A percentile compares a stretch with the other conserved stretches of the same genome.
Evolutionary conservation across 2,888 invertebrate species (phyloP).

Genomic region (Caprella mutica): DNA sequence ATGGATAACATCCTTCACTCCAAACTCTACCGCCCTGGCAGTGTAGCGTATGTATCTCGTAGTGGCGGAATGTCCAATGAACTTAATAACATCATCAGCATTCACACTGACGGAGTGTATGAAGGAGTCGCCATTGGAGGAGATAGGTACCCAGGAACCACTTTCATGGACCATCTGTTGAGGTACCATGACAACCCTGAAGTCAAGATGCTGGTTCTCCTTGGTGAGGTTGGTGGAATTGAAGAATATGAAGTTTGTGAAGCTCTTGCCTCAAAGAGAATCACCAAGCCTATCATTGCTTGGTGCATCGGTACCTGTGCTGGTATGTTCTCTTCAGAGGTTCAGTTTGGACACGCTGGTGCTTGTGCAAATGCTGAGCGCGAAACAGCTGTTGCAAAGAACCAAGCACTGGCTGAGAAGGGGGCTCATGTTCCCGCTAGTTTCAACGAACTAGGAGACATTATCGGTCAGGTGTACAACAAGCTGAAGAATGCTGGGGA

Average conservation of each 20-base stretch:
- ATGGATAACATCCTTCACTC: slow-evolving; percentile 97
- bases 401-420: slow-evolving; percentile 62
- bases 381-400: slow-evolving; percentile 90
- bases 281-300: slow-evolving; percentile 89
- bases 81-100: slow-evolving; percentile 91
- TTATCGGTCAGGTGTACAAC: slow-evolving; percentile 42
- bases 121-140: slow-evolving; percentile 98
- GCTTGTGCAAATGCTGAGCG: slow-evolving; percentile 87
- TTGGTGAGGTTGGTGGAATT: slow-evolving; percentile 97
- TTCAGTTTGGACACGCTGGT: slow-evolving; percentile 99
- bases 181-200: slow-evolving; percentile 57
- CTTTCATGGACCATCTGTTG: slow-evolving; percentile 92
- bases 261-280: slow-evolving; percentile 63
- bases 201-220: slow-evolving; percentile 79
- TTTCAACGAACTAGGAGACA: slow-evolving; percentile 79
- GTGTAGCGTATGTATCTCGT: slow-evolving; percentile 95
- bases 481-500: slow-evolving; percentile 65
- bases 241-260: slow-evolving; percentile 95
- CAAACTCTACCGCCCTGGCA: slow-evolving; percentile 90
- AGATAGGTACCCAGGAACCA: slow-evolving; percentile 94
- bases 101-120: slow-evolving; percentile 90
- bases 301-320: slow-evolving; percentile 37
- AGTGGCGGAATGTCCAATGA: slow-evolving; percentile 99
- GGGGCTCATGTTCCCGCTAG: slow-evolving; percentile 86
- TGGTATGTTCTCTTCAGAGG: slow-evolving; percentile 72